A percentile compares a stretch with the other conserved stretches of the same genome.
phyloP scores from a whole-genome alignment of 92 coral and sea anemone species.

The Epizoanthus fatuus region DNA sequence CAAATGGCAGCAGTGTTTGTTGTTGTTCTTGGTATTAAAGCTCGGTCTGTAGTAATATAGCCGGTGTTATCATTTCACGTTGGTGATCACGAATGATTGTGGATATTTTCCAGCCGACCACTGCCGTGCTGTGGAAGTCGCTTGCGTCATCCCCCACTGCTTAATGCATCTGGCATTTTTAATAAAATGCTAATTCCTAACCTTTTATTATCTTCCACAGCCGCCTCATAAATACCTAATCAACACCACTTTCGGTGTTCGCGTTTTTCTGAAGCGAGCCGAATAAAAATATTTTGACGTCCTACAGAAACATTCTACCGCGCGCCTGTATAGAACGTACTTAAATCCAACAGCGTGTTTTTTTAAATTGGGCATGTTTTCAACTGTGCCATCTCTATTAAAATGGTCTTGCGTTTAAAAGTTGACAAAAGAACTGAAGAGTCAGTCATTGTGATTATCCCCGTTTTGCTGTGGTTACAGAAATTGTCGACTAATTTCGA shows the following conservation, averaged over 20 bases:
- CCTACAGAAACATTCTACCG: not conserved
- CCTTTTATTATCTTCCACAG: slow-evolving; percentile 20
- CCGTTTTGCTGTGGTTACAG: slow-evolving; percentile 5
- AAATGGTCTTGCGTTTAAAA: not conserved
- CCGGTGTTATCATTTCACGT: slow-evolving; percentile 24
- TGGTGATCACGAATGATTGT: slow-evolving; percentile 31
- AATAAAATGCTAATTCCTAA: slow-evolving; percentile 44
- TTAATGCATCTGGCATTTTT: slow-evolving; percentile 28
- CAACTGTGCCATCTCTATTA: not conserved
- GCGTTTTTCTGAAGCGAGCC: not conserved
- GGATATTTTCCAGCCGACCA: slow-evolving; percentile 12
- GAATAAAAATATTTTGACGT: slow-evolving; percentile 17
- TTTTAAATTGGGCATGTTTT: not conserved
- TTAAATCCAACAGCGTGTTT: slow-evolving; percentile 5
- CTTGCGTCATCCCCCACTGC: slow-evolving; percentile 31
- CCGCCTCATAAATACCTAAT: slow-evolving; percentile 40
- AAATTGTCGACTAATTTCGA: slow-evolving; percentile 1
- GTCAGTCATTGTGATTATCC: not conserved
- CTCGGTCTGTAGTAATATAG: slow-evolving; percentile 4
- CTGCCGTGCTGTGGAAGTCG: not conserved
- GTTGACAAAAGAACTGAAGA: not conserved
- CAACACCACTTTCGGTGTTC: not conserved
- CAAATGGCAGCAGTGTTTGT: slow-evolving; percentile 16
- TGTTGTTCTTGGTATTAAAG: slow-evolving; percentile 1
- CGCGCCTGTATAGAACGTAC: not conserved